Conservation (phyloP, 2,113 vertebrate genomes). For the Eurypyga helias region DNA sequence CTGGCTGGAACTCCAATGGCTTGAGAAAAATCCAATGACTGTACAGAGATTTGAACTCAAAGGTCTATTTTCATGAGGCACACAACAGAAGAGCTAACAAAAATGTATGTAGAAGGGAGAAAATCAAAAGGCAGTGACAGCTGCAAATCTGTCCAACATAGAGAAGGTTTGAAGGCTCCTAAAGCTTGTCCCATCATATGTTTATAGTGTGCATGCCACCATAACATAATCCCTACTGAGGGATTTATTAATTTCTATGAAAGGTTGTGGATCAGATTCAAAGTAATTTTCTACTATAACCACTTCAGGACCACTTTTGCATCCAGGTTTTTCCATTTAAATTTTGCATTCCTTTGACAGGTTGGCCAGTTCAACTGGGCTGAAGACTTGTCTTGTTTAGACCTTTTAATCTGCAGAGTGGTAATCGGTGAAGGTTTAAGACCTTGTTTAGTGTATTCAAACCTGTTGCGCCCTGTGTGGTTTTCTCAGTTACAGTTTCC, state of each 20-base stretch:
- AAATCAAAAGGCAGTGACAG: not conserved
- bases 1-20: not conserved
- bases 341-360: not conserved
- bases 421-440: not conserved
- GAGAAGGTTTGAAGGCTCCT: not conserved
- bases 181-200: not conserved
- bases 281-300: not conserved
- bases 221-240: not conserved
- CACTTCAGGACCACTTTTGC: not conserved
- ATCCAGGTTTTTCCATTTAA: not conserved
- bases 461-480: not conserved
- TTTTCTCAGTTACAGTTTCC: not conserved
- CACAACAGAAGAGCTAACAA: not conserved
- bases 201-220: not conserved
- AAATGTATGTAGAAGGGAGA: not conserved
- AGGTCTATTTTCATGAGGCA: not conserved
- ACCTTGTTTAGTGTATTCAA: not conserved
- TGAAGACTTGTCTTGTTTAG: accelerated
- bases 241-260: not conserved
- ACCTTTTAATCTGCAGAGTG: not conserved
- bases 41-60: not conserved
- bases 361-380: not conserved
- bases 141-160: not conserved
- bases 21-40: slow-evolving; percentile 23
- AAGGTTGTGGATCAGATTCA: not conserved